Evolutionary conservation across 2,113 vertebrate genomes (phyloP).

Genomic region (Gadus macrocephalus): DNA sequence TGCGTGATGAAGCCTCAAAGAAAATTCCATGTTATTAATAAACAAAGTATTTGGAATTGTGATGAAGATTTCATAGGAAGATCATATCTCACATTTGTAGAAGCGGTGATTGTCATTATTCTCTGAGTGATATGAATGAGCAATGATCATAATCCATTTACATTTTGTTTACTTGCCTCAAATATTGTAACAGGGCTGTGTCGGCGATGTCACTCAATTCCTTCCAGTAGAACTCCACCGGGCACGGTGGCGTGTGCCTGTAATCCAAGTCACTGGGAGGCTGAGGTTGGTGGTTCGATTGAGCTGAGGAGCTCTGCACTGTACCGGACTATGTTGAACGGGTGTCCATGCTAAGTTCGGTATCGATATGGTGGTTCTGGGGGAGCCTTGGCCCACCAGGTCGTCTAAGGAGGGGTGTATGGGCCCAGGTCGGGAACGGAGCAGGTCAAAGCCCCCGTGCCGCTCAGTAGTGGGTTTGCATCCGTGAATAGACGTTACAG

Average conservation of each 20-base stretch:
- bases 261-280: too few relatives aligned
- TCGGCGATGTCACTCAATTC: background rate
- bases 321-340: conserved; percentile 31
- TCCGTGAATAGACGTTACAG: conserved; percentile 72
- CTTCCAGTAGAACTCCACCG: too few relatives aligned
- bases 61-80: too few relatives aligned
- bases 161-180: too few relatives aligned
- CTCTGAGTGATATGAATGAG: too few relatives aligned
- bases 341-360: conserved; percentile 37
- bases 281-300: conserved; percentile 30
- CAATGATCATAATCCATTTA: too few relatives aligned
- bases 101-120: too few relatives aligned
- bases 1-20: too few relatives aligned
- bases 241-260: background rate
- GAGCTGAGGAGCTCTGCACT: conserved; percentile 33
- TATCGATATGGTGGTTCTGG: conserved; percentile 37
- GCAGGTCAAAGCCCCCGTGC: conserved; percentile 78
- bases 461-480: conserved; percentile 71
- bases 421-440: conserved; percentile 71
- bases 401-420: conserved; percentile 57
- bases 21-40: too few relatives aligned
- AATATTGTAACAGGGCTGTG: background rate
- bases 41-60: too few relatives aligned
- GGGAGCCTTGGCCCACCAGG: conserved; percentile 22
- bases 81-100: too few relatives aligned